Percentiles rank a stretch among this genome's conserved stretches.
Conservation (phyloP, 2,113 vertebrate genomes). For the Anas platyrhynchos region DNA sequence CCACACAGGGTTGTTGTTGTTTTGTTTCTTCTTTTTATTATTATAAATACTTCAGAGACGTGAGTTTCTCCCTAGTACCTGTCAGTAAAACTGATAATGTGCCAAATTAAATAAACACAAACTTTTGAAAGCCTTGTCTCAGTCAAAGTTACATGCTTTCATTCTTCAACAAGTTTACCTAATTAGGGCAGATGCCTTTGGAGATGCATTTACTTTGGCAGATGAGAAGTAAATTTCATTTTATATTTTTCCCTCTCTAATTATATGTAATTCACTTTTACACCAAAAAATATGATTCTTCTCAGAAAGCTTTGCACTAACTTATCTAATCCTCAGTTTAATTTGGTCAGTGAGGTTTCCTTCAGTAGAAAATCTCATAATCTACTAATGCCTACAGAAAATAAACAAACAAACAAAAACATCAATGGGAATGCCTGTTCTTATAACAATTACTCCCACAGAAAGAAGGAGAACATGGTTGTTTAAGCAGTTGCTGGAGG, state of each 20-base stretch:
- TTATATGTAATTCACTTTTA: not conserved
- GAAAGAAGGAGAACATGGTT: not conserved
- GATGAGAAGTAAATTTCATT: not conserved
- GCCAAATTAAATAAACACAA: not conserved
- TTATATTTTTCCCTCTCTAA: not conserved
- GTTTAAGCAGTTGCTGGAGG: not conserved
- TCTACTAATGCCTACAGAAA: not conserved
- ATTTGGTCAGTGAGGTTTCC: not conserved
- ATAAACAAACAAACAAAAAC: not conserved
- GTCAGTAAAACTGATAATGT: not conserved
- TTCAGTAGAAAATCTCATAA: not conserved
- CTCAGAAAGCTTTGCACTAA: not conserved
- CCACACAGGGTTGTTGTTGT: not conserved
- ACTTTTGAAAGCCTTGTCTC: not conserved
- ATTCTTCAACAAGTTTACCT: not conserved
- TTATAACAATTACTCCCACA: not conserved
- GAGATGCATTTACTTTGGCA: not conserved
- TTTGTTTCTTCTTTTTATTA: not conserved
- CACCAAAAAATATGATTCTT: not conserved
- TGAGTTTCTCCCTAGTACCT: not conserved
- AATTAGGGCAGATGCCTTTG: not conserved
- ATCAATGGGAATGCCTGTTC: not conserved
- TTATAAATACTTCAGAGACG: not conserved
- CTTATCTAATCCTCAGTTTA: not conserved
- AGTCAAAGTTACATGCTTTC: not conserved